Evolutionary conservation across 92 coral and sea anemone genomes (phyloP), one percentile per base, ranked within the genome.

Genomic region (Galaxea fascicularis): DNA sequence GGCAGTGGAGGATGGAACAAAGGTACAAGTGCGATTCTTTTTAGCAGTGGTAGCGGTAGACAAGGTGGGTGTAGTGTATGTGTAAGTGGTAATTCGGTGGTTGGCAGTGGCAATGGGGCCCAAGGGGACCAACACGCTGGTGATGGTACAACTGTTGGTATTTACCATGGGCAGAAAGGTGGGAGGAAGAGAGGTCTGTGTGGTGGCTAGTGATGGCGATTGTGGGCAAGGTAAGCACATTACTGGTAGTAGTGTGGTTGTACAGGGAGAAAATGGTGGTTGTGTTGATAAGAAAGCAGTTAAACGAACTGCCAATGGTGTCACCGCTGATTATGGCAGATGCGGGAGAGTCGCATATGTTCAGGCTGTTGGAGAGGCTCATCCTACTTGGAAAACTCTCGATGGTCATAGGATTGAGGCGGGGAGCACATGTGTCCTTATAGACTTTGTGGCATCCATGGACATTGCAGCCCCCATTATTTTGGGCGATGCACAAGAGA

Each of bases 341-440:
- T n/a, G n/a, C n/a, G n/a, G n/a, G n/a, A n/a, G n/a, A n/a, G 80
- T 82, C 16, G 87, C 79, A 3, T 82, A 72, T 72, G 59, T 82
- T 9, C 16, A 25, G 71, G 87, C 79, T 17, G 62, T 82, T 71
- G 79, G 87, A 26, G 30, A 71, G 39, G 86, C 52, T 26, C 39
- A 82, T 79, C 71, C 26, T 11, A 24, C 27, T 25, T 68, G 87
- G 29, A 57, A 31, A 26, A 51, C 60, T 45, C 69, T 82, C 2
- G 79, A 82, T 22, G 87, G 87, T 18, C 58, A 59, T 69, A 51
- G 8, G 29, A 82, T 82, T 30, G 41, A 58, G 49, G 13, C 67
- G 25, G 62, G 78, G 29, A 71, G 3, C 28, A 39, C 57, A 18
- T 82, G 87, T 30, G 79, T 82, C 31, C 70, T 29, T 31, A 14